phyloP scores from a whole-genome alignment of 2,888 invertebrate species.

The Dromius quadrimaculatus region DNA sequence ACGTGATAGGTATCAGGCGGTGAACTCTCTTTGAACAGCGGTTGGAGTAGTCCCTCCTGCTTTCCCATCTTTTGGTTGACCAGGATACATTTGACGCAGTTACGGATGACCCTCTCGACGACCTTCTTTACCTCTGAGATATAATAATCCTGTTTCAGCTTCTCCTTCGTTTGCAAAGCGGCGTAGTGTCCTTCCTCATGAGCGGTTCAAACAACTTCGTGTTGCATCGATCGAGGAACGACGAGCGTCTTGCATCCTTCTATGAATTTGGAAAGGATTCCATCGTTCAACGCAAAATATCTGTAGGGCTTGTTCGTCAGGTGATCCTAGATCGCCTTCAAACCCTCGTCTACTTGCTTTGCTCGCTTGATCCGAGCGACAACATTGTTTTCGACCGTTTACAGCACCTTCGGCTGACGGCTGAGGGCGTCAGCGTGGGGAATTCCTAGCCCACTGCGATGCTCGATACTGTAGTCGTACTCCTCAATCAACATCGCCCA shows the following conservation, averaged over 20 bases:
- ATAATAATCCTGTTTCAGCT: constrained; percentile 50
- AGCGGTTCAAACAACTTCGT: constrained; percentile 42
- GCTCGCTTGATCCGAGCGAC: not conserved
- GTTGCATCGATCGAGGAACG: constrained; percentile 48
- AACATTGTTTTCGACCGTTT: not conserved
- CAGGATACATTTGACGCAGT: constrained; percentile 51
- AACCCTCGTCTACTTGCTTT: not conserved
- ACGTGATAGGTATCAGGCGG: constrained; percentile 46
- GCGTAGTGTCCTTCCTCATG: constrained; percentile 53
- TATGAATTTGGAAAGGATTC: constrained; percentile 32
- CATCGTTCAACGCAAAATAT: constrained; percentile 52
- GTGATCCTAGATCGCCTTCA: constrained; percentile 13
- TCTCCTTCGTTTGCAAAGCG: constrained; percentile 31
- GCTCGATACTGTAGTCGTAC: constrained; percentile 58
- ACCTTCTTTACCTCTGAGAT: constrained; percentile 39
- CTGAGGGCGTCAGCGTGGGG: constrained; percentile 58
- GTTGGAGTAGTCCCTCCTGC: constrained; percentile 47
- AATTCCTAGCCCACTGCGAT: constrained; percentile 58
- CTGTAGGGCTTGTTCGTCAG: constrained; percentile 43
- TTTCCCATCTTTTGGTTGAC: constrained; percentile 52
- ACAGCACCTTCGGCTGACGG: constrained; percentile 53
- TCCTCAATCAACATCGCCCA: constrained; percentile 59
- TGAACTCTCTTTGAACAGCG: constrained; percentile 42
- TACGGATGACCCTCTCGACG: constrained; percentile 46
- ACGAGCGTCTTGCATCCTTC: constrained; percentile 49